Conservation (phyloP, 2,888 invertebrate species). For the Pomacea canaliculata region DNA sequence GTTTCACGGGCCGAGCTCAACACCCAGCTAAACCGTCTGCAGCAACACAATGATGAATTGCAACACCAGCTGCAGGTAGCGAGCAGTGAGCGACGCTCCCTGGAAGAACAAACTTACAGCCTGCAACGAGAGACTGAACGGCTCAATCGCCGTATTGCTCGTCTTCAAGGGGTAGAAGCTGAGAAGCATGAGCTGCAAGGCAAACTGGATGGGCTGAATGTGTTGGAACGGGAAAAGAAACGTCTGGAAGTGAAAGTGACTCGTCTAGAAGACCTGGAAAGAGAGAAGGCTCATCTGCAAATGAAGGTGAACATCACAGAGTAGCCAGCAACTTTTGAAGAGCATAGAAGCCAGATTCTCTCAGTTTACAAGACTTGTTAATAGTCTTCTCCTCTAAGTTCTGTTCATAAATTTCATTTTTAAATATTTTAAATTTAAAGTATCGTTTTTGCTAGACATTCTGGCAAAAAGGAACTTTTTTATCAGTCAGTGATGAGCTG, state of each 20-base stretch:
- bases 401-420: too few species aligned
- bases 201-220: conserved; percentile 26
- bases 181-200: conserved; percentile 32
- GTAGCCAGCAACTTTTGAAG: too few species aligned
- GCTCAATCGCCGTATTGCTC: conserved; percentile 30
- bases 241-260: conserved; percentile 27
- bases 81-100: conserved; percentile 32
- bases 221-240: conserved; percentile 34
- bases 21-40: conserved; percentile 28
- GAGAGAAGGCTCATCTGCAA: conserved; percentile 32
- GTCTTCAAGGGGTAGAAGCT: conserved; percentile 31
- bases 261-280: conserved; percentile 20
- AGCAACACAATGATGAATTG: conserved; percentile 34
- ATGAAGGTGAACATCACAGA: conserved; percentile 32
- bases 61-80: conserved; percentile 26
- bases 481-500: too few species aligned
- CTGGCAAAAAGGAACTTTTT: too few species aligned
- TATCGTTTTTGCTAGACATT: too few species aligned
- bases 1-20: conserved; percentile 30
- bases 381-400: too few species aligned
- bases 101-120: conserved; percentile 52
- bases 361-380: too few species aligned
- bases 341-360: too few species aligned
- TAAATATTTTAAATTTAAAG: too few species aligned
- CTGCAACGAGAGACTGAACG: conserved; percentile 35